These are phyloP conservation scores for Euclidia mi DNA, from an alignment of 2,888 invertebrate genomes.

Conservation along the genomic window DNA sequence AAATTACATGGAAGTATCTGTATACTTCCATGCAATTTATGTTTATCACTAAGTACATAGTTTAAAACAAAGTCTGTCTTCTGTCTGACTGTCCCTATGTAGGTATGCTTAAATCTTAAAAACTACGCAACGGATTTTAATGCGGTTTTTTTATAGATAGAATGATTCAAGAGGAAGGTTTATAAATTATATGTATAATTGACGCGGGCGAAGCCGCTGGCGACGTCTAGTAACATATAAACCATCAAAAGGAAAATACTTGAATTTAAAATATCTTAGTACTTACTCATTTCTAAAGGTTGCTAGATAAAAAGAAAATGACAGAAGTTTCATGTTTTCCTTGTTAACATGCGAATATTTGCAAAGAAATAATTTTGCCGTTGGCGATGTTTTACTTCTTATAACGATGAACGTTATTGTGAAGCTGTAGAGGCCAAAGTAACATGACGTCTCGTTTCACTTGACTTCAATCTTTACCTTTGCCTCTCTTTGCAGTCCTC, in stretches of 20 bases:
- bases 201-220: too few species aligned
- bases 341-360: slow-evolving; percentile 73
- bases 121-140: too few species aligned
- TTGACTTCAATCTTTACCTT: slow-evolving; percentile 62
- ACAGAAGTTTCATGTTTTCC: slow-evolving; percentile 75
- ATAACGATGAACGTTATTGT: slow-evolving; percentile 57
- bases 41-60: too few species aligned
- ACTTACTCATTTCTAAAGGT: slow-evolving; percentile 43
- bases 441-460: slow-evolving; percentile 53
- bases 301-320: slow-evolving; percentile 61
- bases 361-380: slow-evolving; percentile 67
- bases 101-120: background rate
- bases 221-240: too few species aligned
- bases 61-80: too few species aligned
- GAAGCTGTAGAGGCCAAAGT: slow-evolving; percentile 65
- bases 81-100: too few species aligned
- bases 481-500: slow-evolving; percentile 66
- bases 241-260: slow-evolving; percentile 15
- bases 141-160: too few species aligned
- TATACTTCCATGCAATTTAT: too few species aligned
- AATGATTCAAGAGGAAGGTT: too few species aligned
- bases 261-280: slow-evolving; percentile 21
- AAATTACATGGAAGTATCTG: too few species aligned
- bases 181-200: too few species aligned
- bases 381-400: slow-evolving; percentile 56